Conservation (phyloP, 2,113 vertebrate genomes). For the Oxyruncus cristatus region DNA sequence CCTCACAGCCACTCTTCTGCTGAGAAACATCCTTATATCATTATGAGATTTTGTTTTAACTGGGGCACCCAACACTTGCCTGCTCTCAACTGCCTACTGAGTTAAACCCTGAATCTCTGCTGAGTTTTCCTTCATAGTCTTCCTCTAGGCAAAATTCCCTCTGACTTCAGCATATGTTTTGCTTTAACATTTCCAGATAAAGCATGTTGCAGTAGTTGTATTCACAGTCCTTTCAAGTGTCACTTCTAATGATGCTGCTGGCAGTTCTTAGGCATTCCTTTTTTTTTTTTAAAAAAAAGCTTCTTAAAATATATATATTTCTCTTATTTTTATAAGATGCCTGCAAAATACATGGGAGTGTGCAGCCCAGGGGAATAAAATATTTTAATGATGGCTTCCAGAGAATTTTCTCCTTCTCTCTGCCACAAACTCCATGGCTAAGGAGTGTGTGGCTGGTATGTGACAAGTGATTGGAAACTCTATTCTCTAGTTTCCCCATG, state of each 20-base stretch:
- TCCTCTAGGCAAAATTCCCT: conserved; percentile 1
- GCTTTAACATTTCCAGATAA: conserved; percentile 30
- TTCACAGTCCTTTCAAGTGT: background rate
- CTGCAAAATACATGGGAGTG: background rate
- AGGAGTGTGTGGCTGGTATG: background rate
- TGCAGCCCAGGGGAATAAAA: background rate
- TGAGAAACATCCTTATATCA: background rate
- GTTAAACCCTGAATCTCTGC: background rate
- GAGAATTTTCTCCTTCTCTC: background rate
- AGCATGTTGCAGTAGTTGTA: conserved; percentile 9
- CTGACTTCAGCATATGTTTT: conserved; percentile 27
- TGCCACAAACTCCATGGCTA: background rate
- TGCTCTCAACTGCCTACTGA: background rate
- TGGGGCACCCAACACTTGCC: background rate
- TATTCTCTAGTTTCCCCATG: background rate
- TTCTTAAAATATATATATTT: background rate
- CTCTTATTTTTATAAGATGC: background rate
- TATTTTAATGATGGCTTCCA: conserved; percentile 3
- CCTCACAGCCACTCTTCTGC: background rate
- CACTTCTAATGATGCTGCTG: conserved; percentile 15
- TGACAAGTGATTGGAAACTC: conserved; percentile 23
- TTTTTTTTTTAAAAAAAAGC: background rate
- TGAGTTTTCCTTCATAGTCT: background rate
- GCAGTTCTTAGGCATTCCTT: background rate
- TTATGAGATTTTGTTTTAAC: background rate